A percentile compares a stretch with the other conserved stretches of the same genome.
phyloP scores from a whole-genome alignment of 2,888 invertebrate species.

The Andrena dorsata region DNA sequence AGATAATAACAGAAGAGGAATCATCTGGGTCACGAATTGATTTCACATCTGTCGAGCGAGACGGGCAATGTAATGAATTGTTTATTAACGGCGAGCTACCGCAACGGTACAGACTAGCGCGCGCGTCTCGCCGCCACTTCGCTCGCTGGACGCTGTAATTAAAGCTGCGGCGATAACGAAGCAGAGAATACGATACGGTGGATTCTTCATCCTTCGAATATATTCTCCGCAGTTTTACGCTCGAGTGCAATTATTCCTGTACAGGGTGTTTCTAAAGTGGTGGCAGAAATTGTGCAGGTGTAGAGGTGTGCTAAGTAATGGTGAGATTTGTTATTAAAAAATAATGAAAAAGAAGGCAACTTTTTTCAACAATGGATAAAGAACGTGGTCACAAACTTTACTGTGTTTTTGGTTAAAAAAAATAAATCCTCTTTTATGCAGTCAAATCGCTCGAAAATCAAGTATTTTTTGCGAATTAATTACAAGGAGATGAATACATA shows the following conservation, averaged over 20 bases:
- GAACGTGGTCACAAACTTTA: too few relatives aligned
- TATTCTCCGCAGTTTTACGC: background rate
- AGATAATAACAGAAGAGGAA: constrained; percentile 3
- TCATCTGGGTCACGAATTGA: constrained; percentile 28
- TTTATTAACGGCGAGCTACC: constrained; percentile 10
- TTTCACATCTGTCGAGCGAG: background rate
- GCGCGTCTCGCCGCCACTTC: background rate
- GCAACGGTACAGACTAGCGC: background rate
- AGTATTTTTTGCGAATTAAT: too few relatives aligned
- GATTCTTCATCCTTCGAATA: constrained; percentile 6
- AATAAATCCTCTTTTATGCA: too few relatives aligned
- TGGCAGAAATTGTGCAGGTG: background rate
- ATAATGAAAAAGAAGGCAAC: too few relatives aligned
- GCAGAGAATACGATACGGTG: background rate
- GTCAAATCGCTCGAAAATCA: too few relatives aligned
- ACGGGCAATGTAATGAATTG: constrained; percentile 6
- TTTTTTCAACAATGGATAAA: too few relatives aligned
- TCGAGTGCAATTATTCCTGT: constrained; percentile 2
- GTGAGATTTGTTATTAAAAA: too few relatives aligned
- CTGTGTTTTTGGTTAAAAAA: too few relatives aligned
- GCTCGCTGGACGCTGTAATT: constrained; percentile 1
- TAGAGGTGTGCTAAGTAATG: too few relatives aligned
- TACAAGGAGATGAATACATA: too few relatives aligned
- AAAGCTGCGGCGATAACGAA: constrained; percentile 15
- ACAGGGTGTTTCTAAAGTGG: too few relatives aligned